A percentile compares a stretch with the other conserved stretches of the same genome.
phyloP scores from a whole-genome alignment of 2,888 invertebrate species.

The Cecidostiba fungosa region DNA sequence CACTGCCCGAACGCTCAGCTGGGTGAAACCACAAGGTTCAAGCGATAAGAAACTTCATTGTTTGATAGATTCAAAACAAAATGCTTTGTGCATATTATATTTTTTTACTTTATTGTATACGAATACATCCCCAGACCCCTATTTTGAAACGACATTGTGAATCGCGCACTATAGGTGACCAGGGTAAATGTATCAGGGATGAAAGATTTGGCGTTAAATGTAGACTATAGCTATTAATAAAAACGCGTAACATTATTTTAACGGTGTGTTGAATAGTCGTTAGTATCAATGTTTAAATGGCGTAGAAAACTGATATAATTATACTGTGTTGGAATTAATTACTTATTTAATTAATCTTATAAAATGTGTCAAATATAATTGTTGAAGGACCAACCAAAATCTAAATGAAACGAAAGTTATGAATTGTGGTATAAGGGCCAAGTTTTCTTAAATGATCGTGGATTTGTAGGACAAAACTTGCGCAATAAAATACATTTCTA shows the following conservation, averaged over 20 bases:
- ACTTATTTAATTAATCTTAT: neutral
- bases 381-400: neutral
- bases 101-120: neutral
- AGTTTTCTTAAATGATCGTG: neutral
- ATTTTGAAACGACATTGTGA: neutral
- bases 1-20: neutral
- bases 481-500: neutral
- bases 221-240: neutral
- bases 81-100: neutral
- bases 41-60: neutral
- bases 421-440: neutral
- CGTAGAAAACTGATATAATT: neutral
- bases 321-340: neutral
- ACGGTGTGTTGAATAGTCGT: neutral
- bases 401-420: neutral
- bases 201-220: neutral
- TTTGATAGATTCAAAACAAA: neutral
- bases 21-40: no score
- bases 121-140: neutral
- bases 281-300: neutral
- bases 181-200: conserved; percentile 34
- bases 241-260: conserved; percentile 13
- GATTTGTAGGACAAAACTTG: neutral
- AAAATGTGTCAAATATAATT: no score
- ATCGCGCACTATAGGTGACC: conserved; percentile 11